Base-by-base conservation (phyloP, 2,888 invertebrate species). In the Xiphydria camelus region DNA sequence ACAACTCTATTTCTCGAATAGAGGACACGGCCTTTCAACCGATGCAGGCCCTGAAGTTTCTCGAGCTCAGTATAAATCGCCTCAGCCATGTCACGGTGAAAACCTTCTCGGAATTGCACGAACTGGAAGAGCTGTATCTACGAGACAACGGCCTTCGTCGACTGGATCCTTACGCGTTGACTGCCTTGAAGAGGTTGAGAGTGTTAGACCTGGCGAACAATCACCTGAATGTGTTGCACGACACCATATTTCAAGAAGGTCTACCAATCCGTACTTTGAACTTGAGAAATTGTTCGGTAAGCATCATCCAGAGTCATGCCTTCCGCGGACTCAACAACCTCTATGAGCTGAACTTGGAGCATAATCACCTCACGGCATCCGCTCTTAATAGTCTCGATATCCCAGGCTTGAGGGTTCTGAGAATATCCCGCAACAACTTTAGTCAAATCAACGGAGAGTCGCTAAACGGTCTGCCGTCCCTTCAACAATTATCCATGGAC, bases 141-240 rank as follows among this genome's bases (percentile, higher is more conserved):
- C 83, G 89, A 25, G 79, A 84, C 55, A 94, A 94, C 72, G 80
- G 81, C 21, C 82, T 91, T 36, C 81, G 81, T 55, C 79, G 79
- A 49, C 82, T 92, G 39, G 86, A 87, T 51, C 83, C 87, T 23
- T 85, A 84, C 51, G 85, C 89, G 0, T 86, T 94, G 59, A 83
- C 82, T 22, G 84, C 86, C 52, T 77, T 94, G 52, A 85, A 83
- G 56, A 89, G 87, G 67, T 76, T 95, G 4, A 83, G 87, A 64
- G 80, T 86, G 20, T 77, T 94, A 34, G 91, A 93, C 73, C 78
- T 95, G 25, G 88, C 91, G 0, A 83, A 87, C 59, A 95, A 94
- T 76, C 82, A 84, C 51, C 78, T 95, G 22, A 79, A 82, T 15
- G 81, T 84, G 39, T 78, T 94, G 15, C 85, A 89, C 56, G 85